These are phyloP conservation scores for Drosophila percnosoma DNA, from an alignment of 2,888 invertebrate genomes.

Conservation along the genomic window DNA sequence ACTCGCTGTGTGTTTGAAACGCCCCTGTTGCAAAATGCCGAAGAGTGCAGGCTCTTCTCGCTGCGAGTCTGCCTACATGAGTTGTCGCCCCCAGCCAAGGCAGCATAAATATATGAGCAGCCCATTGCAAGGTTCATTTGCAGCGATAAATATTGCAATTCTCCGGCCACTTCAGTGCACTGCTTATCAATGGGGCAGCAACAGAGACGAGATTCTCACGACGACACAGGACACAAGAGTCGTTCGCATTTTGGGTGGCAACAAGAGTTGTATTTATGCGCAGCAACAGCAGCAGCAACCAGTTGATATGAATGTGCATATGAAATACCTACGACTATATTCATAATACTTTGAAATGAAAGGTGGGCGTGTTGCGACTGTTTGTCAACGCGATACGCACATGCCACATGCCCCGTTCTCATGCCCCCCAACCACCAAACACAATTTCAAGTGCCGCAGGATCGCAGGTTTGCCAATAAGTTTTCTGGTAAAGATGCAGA, in stretches of 20 bases:
- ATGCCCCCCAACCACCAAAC: constrained; percentile 8
- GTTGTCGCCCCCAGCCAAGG: constrained; percentile 41
- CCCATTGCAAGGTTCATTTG: constrained; percentile 67
- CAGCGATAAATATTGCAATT: constrained; percentile 75
- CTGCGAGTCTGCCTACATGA: constrained; percentile 34
- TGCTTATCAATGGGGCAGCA: constrained; percentile 42
- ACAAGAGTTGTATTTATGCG: constrained; percentile 59
- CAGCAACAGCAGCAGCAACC: constrained; percentile 12
- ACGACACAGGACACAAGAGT: constrained; percentile 50
- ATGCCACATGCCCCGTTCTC: constrained; percentile 28
- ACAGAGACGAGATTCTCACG: constrained; percentile 52
- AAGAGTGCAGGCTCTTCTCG: constrained; percentile 2
- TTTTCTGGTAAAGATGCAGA: constrained; percentile 27
- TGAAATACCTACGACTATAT: constrained; percentile 36
- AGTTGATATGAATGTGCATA: constrained; percentile 31
- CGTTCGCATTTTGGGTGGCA: constrained; percentile 49
- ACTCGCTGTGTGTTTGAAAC: constrained; percentile 17
- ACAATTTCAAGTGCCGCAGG: constrained; percentile 14
- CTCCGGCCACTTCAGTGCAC: constrained; percentile 20
- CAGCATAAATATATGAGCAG: constrained; percentile 51
- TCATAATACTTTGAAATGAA: constrained; percentile 23
- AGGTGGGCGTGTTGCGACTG: constrained; percentile 51
- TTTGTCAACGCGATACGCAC: constrained; percentile 39
- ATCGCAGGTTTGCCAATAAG: constrained; percentile 51
- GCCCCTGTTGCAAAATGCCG: constrained; percentile 10